Evolutionary conservation across 2,888 invertebrate genomes (phyloP), one percentile per base, ranked within the genome.

Genomic region (Platynereis dumerilii): DNA sequence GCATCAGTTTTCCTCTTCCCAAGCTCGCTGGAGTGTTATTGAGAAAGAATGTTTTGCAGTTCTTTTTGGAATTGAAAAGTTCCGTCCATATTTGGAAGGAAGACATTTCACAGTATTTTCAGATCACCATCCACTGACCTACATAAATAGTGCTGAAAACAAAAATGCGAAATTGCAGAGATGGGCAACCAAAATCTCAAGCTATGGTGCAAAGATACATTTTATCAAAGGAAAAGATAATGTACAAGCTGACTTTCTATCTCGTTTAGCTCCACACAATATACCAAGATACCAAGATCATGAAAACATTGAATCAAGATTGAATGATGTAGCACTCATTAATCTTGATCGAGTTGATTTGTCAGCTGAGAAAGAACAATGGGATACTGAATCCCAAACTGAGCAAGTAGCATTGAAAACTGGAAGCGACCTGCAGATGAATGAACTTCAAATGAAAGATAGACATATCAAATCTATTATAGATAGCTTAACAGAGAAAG

Each of bases 41-140:
- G 56, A 62, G 22, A 62, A 57, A n/a, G 56, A 62, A 45, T 55
- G 62, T 28, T 48, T 39, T 22, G 62, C 62, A 15, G 5, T 62
- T 15, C 24, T 62, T 2, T 62, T 42, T 42, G 39, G 15, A 2
- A 22, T 62, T 5, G 22, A 39, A 24, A 60, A 62, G 5, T 62
- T 62, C n/a, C 27, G 27, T 7, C 7, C 5, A 34, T 62, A 56
- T 57, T 28, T 62, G 22, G 26, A 10, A 5, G 55, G 55, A 22
- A 5, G 7, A 10, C 5, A 20, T 3, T 10, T 55, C 26, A 3
- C 2, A 10, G 17, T 55, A 5, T 55, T 27, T 26, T 12, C 55
- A 5, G 55, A 55, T 17, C 55, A 55, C 26, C 7, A 55, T 10
- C 55, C 55, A 7, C 17, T 55, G 10, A 24, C 3, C 3, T 27